Conservation (phyloP, 2,888 invertebrate genomes). For the Erynnis tages region DNA sequence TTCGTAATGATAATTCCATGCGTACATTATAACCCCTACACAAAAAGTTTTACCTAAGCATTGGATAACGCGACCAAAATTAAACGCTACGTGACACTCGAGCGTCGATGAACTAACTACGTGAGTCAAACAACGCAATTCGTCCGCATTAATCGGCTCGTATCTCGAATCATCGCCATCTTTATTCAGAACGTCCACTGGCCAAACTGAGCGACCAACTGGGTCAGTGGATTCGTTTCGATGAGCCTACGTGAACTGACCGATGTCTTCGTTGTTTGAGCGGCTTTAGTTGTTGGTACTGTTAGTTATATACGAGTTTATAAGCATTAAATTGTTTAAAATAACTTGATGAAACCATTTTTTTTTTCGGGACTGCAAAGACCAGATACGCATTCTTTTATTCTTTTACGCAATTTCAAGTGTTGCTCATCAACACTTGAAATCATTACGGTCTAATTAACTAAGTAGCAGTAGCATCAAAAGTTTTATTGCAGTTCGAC, state of each 20-base stretch:
- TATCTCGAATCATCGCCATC: conserved; percentile 2
- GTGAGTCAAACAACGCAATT: conserved; percentile 41
- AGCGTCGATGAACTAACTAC: conserved; percentile 21
- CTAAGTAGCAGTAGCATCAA: no score
- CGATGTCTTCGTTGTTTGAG: conserved; percentile 29
- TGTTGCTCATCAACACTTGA: no score
- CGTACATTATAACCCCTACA: no score
- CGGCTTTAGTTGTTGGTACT: background rate
- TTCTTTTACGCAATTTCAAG: no score
- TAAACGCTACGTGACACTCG: background rate
- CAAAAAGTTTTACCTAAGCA: conserved; percentile 3
- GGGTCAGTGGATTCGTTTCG: conserved; percentile 50
- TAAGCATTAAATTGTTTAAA: background rate
- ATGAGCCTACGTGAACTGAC: conserved; percentile 52
- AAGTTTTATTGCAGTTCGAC: no score
- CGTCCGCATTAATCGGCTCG: conserved; percentile 9
- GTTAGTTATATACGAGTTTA: background rate
- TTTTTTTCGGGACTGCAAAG: no score
- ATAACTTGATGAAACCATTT: no score
- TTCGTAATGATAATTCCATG: no score
- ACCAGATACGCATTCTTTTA: no score
- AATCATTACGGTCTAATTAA: no score
- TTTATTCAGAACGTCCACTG: conserved; percentile 15
- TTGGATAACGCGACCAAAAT: conserved; percentile 13
- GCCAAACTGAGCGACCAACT: conserved; percentile 40